Percentiles rank a stretch among this genome's conserved stretches.
These are phyloP conservation scores for Chaenogobius annularis DNA, from an alignment of 2,113 vertebrate genomes.

Conservation along the genomic window DNA sequence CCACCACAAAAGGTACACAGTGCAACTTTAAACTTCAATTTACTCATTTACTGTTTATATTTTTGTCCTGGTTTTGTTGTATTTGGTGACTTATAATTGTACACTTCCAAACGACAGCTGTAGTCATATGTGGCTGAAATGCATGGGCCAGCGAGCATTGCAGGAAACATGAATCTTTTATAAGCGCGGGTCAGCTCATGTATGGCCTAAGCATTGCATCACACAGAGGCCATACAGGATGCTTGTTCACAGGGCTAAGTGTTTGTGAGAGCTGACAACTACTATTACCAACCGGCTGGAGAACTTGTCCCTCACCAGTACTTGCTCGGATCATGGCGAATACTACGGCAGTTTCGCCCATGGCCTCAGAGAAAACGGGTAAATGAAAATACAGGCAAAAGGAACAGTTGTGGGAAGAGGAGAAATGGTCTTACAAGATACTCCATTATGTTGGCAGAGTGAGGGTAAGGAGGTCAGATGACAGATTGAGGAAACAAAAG, in stretches of 20 bases:
- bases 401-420: not conserved
- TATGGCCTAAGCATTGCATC: constrained; percentile 4
- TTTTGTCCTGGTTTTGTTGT: not conserved
- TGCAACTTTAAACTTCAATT: not conserved
- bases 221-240: constrained; percentile 1
- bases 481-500: constrained; percentile 36
- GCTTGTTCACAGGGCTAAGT: not conserved
- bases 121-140: constrained; percentile 12
- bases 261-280: constrained; percentile 9
- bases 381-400: not conserved
- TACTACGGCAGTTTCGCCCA: constrained; percentile 6
- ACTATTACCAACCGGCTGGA: constrained; percentile 11
- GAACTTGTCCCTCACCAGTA: constrained; percentile 20
- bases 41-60: no score
- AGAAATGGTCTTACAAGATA: constrained; percentile 17
- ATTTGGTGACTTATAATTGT: not conserved
- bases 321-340: constrained; percentile 17
- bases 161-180: constrained; percentile 35
- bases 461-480: constrained; percentile 36
- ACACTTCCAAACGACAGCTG: not conserved
- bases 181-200: constrained; percentile 17
- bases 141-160: constrained; percentile 11
- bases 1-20: not conserved
- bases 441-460: constrained; percentile 34
- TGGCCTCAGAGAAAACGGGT: constrained; percentile 4